Percentiles rank a stretch among this genome's conserved stretches.
These are phyloP conservation scores for Acheta domesticus DNA, from an alignment of 2,888 invertebrate genomes.

Conservation along the genomic window DNA sequence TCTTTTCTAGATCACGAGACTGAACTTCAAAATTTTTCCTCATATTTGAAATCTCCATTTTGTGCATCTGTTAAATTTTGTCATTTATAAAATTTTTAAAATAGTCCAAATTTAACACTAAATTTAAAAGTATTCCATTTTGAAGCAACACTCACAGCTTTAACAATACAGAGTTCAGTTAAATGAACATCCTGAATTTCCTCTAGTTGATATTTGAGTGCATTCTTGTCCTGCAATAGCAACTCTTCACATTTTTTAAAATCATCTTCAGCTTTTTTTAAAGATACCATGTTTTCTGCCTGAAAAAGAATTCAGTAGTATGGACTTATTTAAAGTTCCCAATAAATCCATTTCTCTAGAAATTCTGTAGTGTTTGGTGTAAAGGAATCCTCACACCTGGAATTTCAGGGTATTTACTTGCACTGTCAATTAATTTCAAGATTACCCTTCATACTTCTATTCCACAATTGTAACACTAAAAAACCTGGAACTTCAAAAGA, in stretches of 20 bases:
- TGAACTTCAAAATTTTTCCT: constrained; percentile 64
- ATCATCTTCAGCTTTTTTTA: constrained; percentile 81
- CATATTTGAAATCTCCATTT: constrained; percentile 55
- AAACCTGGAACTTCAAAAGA: too few relatives aligned
- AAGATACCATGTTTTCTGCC: constrained; percentile 76
- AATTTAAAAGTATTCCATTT: constrained; percentile 46
- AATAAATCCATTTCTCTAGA: neutral
- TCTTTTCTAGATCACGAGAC: constrained; percentile 63
- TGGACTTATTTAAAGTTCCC: neutral
- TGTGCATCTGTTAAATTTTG: constrained; percentile 42
- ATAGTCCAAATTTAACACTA: neutral
- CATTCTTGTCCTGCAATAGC: constrained; percentile 69
- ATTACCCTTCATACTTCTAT: too few relatives aligned
- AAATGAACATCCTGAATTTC: constrained; percentile 68
- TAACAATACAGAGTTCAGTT: constrained; percentile 62
- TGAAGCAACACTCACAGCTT: constrained; percentile 54
- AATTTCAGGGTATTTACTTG: too few relatives aligned
- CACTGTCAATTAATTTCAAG: too few relatives aligned
- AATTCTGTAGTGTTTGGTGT: too few relatives aligned
- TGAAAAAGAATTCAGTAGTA: constrained; percentile 31
- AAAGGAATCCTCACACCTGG: too few relatives aligned
- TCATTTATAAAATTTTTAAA: neutral
- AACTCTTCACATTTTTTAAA: constrained; percentile 73
- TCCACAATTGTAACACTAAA: too few relatives aligned
- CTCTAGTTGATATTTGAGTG: constrained; percentile 61